These are phyloP conservation scores for Microtus montanus DNA, from an alignment of 2,113 vertebrate species.

Conservation along the genomic window DNA sequence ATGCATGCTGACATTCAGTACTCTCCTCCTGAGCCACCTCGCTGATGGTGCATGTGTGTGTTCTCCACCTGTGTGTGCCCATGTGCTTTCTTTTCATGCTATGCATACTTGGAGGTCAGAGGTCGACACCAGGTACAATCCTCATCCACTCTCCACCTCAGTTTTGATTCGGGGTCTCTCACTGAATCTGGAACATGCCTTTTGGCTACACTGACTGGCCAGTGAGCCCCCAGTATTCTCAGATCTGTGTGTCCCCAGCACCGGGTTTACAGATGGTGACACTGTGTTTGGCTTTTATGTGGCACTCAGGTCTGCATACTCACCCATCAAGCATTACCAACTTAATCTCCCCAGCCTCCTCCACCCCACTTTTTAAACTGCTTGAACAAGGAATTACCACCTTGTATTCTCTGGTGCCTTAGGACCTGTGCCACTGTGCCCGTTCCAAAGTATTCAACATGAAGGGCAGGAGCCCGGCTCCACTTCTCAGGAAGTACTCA, in stretches of 20 bases:
- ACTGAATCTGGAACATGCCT: neutral
- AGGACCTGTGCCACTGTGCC: neutral
- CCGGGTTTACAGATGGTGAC: neutral
- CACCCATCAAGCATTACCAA: neutral
- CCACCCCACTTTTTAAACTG: neutral
- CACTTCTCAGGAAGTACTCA: conserved; percentile 26
- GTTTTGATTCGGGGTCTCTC: neutral
- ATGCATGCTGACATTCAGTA: neutral
- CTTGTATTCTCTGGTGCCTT: neutral
- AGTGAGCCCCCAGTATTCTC: neutral
- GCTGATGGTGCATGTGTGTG: neutral
- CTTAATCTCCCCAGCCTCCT: neutral
- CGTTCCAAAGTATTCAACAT: neutral
- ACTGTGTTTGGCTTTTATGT: neutral
- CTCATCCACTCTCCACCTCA: neutral
- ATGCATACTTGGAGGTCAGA: neutral
- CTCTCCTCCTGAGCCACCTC: neutral
- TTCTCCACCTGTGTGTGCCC: neutral
- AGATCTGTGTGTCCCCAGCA: neutral
- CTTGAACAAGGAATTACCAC: neutral
- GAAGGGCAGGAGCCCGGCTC: neutral
- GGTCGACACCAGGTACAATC: neutral
- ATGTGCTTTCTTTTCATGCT: neutral
- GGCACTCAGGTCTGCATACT: neutral
- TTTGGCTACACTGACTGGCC: neutral